Conservation (phyloP, 1,140 invertebrate species). For the Euwallacea similis region DNA sequence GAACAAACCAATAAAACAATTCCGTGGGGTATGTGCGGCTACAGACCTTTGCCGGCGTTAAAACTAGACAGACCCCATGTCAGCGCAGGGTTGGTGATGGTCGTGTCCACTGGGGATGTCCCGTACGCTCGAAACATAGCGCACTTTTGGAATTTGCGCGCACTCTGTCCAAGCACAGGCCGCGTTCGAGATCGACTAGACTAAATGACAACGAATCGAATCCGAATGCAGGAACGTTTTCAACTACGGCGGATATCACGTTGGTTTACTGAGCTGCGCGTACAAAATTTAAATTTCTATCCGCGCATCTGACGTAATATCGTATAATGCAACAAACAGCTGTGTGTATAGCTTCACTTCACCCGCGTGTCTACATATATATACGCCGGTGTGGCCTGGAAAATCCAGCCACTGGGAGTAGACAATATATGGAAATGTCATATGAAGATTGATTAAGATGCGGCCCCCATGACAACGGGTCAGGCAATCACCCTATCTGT, state of each 20-base stretch:
- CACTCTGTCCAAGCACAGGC: slow-evolving; percentile 24
- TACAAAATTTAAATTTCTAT: slow-evolving; percentile 12
- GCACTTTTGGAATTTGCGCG: slow-evolving; percentile 34
- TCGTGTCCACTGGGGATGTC: slow-evolving; percentile 47
- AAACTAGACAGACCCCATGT: slow-evolving; percentile 45
- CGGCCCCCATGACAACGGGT: too few relatives aligned
- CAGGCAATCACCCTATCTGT: too few relatives aligned
- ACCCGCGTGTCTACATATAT: slow-evolving; percentile 24
- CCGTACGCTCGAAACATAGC: slow-evolving; percentile 52
- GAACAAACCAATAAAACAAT: neutral
- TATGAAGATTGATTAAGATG: too few relatives aligned
- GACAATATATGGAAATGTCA: too few relatives aligned
- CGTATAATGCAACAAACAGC: slow-evolving; percentile 44
- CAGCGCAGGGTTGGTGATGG: slow-evolving; percentile 37
- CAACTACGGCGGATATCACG: slow-evolving; percentile 36
- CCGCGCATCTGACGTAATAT: slow-evolving; percentile 38
- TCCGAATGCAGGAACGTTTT: slow-evolving; percentile 28
- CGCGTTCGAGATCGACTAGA: slow-evolving; percentile 33
- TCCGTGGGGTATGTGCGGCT: neutral
- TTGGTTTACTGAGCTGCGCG: slow-evolving; percentile 30
- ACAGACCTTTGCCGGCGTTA: slow-evolving; percentile 37
- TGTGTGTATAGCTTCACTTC: slow-evolving; percentile 20
- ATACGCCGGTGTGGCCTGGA: neutral
- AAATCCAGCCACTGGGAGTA: too few relatives aligned
- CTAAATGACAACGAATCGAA: slow-evolving; percentile 33